A percentile compares a stretch with the other conserved stretches of the same genome.
Conservation (phyloP, 1,140 invertebrate genomes). For the Adelges cooleyi region DNA sequence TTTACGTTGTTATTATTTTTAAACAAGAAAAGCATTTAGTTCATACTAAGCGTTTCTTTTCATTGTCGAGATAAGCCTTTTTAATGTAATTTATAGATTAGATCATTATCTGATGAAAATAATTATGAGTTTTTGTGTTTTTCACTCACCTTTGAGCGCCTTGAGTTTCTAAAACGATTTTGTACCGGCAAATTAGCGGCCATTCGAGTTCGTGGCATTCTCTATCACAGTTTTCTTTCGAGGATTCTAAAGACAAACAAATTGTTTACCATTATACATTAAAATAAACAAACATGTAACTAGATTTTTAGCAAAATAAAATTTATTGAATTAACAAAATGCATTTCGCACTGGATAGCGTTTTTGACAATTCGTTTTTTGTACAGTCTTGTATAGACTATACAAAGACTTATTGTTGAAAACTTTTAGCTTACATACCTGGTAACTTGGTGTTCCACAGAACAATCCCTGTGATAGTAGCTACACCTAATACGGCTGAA, state of each 20-base stretch:
- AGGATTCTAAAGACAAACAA: conserved; percentile 57
- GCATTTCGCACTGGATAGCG: no score
- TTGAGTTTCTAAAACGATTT: conserved; percentile 45
- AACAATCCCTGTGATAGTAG: conserved; percentile 32
- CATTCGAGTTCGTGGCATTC: conserved; percentile 63
- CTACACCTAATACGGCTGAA: conserved; percentile 31
- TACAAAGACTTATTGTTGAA: no score
- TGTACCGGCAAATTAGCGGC: conserved; percentile 67
- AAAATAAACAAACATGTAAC: background rate
- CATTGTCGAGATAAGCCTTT: no score
- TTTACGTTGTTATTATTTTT: no score
- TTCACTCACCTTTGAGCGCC: conserved; percentile 16
- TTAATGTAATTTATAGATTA: no score
- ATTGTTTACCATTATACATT: conserved; percentile 29
- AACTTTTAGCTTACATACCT: conserved; percentile 31
- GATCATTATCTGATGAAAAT: no score
- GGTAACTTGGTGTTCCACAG: conserved; percentile 35
- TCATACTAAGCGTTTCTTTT: no score
- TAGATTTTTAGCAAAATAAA: no score
- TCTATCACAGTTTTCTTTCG: conserved; percentile 56
- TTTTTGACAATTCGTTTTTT: no score
- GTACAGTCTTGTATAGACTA: no score
- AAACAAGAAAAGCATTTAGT: no score
- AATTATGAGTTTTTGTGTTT: background rate
- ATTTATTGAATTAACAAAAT: no score